A percentile compares a stretch with the other conserved stretches of the same genome.
Evolutionary conservation across 1,140 invertebrate genomes (phyloP).

Genomic region (Dendrolimus punctatus): DNA sequence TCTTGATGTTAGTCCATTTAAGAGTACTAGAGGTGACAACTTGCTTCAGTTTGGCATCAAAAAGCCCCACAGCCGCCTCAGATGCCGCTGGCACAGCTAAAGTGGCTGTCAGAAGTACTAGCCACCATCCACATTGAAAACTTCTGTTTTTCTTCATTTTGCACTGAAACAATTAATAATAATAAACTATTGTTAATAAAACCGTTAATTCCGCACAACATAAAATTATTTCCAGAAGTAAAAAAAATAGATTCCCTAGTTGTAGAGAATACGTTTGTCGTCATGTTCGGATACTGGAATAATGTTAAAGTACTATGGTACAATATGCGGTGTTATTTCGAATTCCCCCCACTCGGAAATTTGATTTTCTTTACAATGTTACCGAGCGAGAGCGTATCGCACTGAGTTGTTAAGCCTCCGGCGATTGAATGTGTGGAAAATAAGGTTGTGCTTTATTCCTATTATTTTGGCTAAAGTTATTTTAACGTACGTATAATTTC

Average conservation of each 20-base stretch:
- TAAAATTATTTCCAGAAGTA: no score
- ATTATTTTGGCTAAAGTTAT: no score
- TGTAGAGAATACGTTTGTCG: no score
- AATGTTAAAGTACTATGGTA: neutral
- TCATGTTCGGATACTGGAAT: no score
- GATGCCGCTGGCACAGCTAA: slow-evolving; percentile 32
- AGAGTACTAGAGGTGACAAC: slow-evolving; percentile 59
- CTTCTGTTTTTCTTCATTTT: slow-evolving; percentile 52
- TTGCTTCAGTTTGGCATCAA: slow-evolving; percentile 48
- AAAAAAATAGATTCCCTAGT: no score
- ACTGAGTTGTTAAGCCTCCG: slow-evolving; percentile 18
- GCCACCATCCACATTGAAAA: slow-evolving; percentile 52
- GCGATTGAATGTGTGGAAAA: neutral
- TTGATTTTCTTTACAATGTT: slow-evolving; percentile 46
- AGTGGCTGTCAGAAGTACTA: slow-evolving; percentile 42
- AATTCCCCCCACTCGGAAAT: slow-evolving; percentile 26
- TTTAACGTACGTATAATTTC: no score
- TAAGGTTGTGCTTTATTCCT: no score
- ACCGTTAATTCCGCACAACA: neutral
- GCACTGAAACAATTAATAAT: slow-evolving; percentile 38
- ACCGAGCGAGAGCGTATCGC: slow-evolving; percentile 16
- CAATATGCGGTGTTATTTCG: slow-evolving; percentile 14
- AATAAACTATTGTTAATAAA: neutral
- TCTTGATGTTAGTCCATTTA: slow-evolving; percentile 52
- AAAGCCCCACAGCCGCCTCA: slow-evolving; percentile 44